Percentiles rank a stretch among this genome's conserved stretches.
Conservation (phyloP, 2,888 invertebrate species). For the Uropetala carovei region DNA sequence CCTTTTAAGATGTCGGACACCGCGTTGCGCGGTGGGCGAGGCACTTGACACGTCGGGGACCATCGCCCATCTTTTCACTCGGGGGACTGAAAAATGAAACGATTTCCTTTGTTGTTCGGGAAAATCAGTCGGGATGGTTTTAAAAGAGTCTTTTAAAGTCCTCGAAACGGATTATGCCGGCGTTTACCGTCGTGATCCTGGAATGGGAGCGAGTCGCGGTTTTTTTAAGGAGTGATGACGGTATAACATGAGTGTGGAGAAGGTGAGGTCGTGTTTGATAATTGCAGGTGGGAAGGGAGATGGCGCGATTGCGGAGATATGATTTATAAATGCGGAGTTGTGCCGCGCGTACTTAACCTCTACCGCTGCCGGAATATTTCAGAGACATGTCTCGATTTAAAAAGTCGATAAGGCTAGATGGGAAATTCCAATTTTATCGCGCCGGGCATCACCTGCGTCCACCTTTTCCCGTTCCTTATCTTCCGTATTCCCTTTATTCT, state of each 20-base stretch:
- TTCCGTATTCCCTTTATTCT: background rate
- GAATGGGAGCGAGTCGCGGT: background rate
- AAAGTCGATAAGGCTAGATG: slow-evolving; percentile 48
- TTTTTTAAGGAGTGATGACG: background rate
- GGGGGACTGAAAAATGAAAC: too few species aligned
- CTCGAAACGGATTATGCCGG: background rate
- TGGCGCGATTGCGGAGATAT: slow-evolving; percentile 4
- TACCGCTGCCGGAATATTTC: slow-evolving; percentile 45
- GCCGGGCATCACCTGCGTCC: background rate
- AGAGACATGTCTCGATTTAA: slow-evolving; percentile 26
- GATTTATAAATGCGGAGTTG: background rate
- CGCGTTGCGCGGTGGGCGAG: too few species aligned
- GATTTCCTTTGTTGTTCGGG: too few species aligned
- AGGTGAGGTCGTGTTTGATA: slow-evolving; percentile 5
- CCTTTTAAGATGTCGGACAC: too few species aligned
- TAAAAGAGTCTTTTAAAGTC: background rate
- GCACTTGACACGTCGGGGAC: too few species aligned
- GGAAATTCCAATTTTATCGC: slow-evolving; percentile 19
- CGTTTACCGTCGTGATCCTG: background rate
- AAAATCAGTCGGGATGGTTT: too few species aligned
- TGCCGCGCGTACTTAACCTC: background rate
- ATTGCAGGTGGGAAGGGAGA: slow-evolving; percentile 1
- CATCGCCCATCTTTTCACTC: too few species aligned
- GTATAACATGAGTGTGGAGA: background rate
- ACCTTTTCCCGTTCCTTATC: background rate